Evolutionary conservation across 2,888 invertebrate species (phyloP), one percentile per base, ranked within the genome.

Genomic region (Hyppa rectilinea): DNA sequence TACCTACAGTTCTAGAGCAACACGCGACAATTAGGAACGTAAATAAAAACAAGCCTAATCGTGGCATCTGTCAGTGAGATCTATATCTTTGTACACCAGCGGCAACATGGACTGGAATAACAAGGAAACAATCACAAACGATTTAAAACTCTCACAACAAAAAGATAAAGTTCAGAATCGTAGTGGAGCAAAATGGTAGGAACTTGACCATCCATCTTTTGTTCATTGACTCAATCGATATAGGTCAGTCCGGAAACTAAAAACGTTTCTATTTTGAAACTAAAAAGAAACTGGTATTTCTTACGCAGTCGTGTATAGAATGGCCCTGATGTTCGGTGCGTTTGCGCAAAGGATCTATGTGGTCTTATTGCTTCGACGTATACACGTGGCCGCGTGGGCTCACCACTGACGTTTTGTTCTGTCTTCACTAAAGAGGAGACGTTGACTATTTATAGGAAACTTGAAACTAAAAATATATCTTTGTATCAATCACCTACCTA

Each of bases 241-340:
- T 93, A 87, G 93, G 93, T 92, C 92, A 91, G 84, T 85, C 85
- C 90, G 92, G 92, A 93, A 92, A 90, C 89, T 86, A 85, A 84
- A 88, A 88, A 78, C 74, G 78, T 79, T 85, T 91, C 91, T 92
- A 92, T 91, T 91, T 89, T 87, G 49, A 85, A 83, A 80, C 72
- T 79, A 73, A 83, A 87, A 84, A 83, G 80, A 81, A 75, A 75
- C 77, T 75, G 78, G 81, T 75, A 79, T 81, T 77, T 77, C 60
- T 75, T 83, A 70, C 59, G 58, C 36, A 64, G 76, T 68, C 68
- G 49, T 70, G 67, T 71, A 60, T 58, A 69, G 68, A 74, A 82
- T 71, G 52, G 36, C 38, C 63, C 53, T 62, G 81, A 78, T 73
- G 71, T 75, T 71, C 50, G 31, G 29, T 74, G 61, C 66, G 65